Base-by-base conservation (phyloP, 2,888 invertebrate genomes). In the Marronus borbonicus region DNA sequence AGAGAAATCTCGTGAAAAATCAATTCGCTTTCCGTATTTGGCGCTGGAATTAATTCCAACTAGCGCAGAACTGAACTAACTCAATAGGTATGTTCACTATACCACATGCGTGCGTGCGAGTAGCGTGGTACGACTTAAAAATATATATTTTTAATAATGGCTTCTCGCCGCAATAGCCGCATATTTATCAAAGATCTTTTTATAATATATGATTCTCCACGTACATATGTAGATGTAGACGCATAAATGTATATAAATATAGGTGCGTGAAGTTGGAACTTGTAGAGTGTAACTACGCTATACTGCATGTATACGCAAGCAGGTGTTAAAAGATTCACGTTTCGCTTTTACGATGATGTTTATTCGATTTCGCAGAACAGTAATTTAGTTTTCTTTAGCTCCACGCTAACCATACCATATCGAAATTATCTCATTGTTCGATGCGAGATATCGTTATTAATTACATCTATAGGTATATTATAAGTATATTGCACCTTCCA, bases 11-110 rank as follows among this genome's bases (percentile, higher is more conserved):
- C 31, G 60, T 58, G 72, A 58, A 72, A 72, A 72, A 72, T 72
- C 72, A 72, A 55, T 72, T 72, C 72, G 58, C 58, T 31, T 72
- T 39, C 72, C 72, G 20, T 72, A 72, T 72, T 72, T 72, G 72
- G 72, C 24, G 28, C 4, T 39, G 39, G 72, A 72, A 60, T 72
- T 72, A 72, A 72, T 72, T 72, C 72, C 72, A 60, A 72, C 60
- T 39, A 72, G 39, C 20, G 72, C 58, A 72, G 72, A 72, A 58
- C 72, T 58, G 36, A 72, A 72, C 72, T 17, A 58, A 44, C 72
- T 72, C 72, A 72, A 72, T 72, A 58, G 72, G 36, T 14, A 72
- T 72, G 58, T 72, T 17, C 66, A 66, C 49, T 49, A 14, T 39
- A 55, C 39, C 58, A 20, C 39, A 72, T 58, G 39, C 58, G 36